Conservation (phyloP, 2,888 invertebrate species). For the Dasysyrphus tricinctus region DNA sequence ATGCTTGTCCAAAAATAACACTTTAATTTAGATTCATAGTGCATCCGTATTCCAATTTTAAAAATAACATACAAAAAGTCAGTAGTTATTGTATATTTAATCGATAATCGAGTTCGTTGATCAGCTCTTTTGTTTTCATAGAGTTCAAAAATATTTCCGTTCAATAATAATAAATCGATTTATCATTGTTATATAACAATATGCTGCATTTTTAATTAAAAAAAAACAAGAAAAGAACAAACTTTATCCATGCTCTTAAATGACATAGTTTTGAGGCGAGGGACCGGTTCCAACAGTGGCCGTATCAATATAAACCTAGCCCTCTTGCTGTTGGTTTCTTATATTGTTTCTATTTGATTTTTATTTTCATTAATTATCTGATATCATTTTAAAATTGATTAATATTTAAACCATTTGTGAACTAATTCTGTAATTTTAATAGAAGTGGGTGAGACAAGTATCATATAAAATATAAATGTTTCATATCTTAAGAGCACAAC, state of each 20-base stretch:
- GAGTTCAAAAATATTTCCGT: background rate
- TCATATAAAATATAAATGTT: slow-evolving; percentile 41
- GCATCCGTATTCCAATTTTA: slow-evolving; percentile 9
- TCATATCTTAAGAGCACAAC: slow-evolving; percentile 21
- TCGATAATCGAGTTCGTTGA: slow-evolving; percentile 38
- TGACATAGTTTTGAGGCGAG: slow-evolving; percentile 42
- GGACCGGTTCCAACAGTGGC: slow-evolving; percentile 28
- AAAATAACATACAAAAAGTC: background rate
- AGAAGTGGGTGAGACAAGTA: slow-evolving; percentile 47
- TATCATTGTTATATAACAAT: slow-evolving; percentile 25
- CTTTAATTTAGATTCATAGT: background rate
- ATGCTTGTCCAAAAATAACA: background rate
- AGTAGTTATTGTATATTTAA: background rate
- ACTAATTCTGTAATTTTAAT: slow-evolving; percentile 39
- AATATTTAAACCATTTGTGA: slow-evolving; percentile 31
- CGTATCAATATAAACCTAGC: background rate
- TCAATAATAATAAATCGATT: slow-evolving; percentile 29
- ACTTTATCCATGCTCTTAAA: slow-evolving; percentile 46
- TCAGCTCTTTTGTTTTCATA: slow-evolving; percentile 56
- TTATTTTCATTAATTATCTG: slow-evolving; percentile 8
- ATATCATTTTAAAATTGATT: slow-evolving; percentile 31
- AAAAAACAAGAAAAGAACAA: slow-evolving; percentile 31
- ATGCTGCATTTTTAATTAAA: slow-evolving; percentile 26
- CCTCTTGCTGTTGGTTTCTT: slow-evolving; percentile 32
- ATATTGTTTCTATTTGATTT: slow-evolving; percentile 1